These are phyloP conservation scores for Hippoglossus stenolepis DNA, from an alignment of 2,113 vertebrate species.

Conservation along the genomic window DNA sequence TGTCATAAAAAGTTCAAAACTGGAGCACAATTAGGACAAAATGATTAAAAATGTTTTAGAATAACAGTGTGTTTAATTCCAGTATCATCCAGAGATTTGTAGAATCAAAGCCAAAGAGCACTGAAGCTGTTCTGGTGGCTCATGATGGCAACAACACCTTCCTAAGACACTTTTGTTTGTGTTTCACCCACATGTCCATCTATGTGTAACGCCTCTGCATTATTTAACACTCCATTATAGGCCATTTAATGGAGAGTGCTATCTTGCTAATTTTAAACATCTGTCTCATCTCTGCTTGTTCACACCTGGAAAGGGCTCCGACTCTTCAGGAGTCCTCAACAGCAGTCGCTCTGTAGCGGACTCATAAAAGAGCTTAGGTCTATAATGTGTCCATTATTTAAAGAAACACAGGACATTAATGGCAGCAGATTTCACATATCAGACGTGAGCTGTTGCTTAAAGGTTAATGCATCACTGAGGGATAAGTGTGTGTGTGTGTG, in stretches of 20 bases:
- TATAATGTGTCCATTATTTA: not conserved
- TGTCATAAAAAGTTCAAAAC: no score
- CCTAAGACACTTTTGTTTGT: not conserved
- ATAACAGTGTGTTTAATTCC: not conserved
- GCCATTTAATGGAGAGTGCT: conserved; percentile 8
- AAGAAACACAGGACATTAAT: not conserved
- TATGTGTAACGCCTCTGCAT: conserved; percentile 6
- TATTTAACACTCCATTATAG: conserved; percentile 40
- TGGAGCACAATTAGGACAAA: no score
- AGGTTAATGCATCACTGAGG: conserved; percentile 43
- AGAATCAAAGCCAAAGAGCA: not conserved
- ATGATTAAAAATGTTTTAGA: not conserved
- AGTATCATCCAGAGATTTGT: not conserved
- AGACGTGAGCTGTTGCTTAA: conserved; percentile 3
- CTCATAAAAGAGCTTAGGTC: not conserved
- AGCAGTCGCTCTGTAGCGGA: not conserved
- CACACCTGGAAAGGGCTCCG: not conserved
- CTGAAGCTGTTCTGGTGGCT: not conserved
- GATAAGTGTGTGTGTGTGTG: conserved; percentile 17
- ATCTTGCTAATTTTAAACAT: conserved; percentile 30
- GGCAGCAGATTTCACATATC: not conserved
- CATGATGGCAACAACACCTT: not conserved
- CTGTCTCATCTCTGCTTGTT: not conserved
- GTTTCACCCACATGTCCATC: not conserved
- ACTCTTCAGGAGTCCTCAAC: not conserved